Evolutionary conservation across 2,888 invertebrate species (phyloP).

Genomic region (Hirtodrosophila alboralis): DNA sequence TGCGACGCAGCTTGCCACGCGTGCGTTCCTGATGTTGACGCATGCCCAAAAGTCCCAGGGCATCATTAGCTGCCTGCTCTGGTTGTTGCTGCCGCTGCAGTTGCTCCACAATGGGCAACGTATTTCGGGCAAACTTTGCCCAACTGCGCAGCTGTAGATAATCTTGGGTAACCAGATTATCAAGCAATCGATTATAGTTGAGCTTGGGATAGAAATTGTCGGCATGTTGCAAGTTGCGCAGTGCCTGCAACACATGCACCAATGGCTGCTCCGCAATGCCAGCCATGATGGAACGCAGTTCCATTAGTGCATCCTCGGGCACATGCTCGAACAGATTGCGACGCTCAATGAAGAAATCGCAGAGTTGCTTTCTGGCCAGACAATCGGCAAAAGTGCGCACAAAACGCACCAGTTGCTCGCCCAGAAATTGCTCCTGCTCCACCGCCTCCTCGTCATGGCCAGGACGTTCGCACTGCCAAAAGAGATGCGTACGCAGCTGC

Average conservation of each 20-base stretch:
- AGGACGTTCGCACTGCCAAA: conserved; percentile 91
- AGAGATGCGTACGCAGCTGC: conserved; percentile 90
- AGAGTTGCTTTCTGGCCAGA: conserved; percentile 87
- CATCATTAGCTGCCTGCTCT: conserved; percentile 38
- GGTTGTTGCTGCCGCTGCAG: conserved; percentile 12
- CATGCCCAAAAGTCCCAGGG: conserved; percentile 84
- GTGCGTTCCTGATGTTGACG: conserved; percentile 85
- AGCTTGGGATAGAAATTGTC: conserved; percentile 88
- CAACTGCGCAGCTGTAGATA: conserved; percentile 83
- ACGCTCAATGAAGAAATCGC: conserved; percentile 90
- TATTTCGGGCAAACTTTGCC: conserved; percentile 66
- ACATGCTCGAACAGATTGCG: conserved; percentile 90
- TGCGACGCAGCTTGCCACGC: conserved; percentile 85
- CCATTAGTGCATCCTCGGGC: conserved; percentile 87
- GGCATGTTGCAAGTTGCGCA: conserved; percentile 88
- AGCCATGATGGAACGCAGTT: conserved; percentile 88
- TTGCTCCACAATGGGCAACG: conserved; percentile 53
- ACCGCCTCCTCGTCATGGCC: too few species aligned
- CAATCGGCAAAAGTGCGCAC: conserved; percentile 87
- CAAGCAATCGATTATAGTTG: conserved; percentile 86
- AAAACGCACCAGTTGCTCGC: conserved; percentile 87
- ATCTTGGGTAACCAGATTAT: conserved; percentile 85
- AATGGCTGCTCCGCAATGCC: conserved; percentile 90
- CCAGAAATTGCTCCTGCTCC: conserved; percentile 90
- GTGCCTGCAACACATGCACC: conserved; percentile 88